Evolutionary conservation across 2,797 vertebrate species (phyloP).

Genomic region (Cuculus canorus): DNA sequence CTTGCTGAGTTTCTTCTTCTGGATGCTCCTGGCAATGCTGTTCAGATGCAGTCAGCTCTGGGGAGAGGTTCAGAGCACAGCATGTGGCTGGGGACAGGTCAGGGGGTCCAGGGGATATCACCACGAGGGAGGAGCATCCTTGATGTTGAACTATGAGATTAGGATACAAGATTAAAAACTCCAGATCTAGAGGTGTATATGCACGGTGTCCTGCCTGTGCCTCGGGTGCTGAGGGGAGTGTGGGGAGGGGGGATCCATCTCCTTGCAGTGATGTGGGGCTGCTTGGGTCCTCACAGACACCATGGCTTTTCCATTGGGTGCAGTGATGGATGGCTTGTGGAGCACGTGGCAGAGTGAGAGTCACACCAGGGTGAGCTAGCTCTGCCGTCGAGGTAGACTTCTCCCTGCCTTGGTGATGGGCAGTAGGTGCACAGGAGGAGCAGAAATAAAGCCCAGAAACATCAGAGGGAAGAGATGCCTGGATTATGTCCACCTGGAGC

Average conservation of each 20-base stretch:
- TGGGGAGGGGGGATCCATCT: not conserved
- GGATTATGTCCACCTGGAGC: not conserved
- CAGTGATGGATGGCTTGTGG: accelerated
- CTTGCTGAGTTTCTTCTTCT: not conserved
- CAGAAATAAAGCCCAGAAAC: not conserved
- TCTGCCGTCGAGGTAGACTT: not conserved
- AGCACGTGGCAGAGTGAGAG: not conserved
- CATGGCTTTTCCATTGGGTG: accelerated
- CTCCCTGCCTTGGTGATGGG: not conserved
- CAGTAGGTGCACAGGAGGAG: not conserved
- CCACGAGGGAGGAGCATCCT: not conserved
- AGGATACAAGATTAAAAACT: conserved; percentile 16
- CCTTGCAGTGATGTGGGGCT: accelerated
- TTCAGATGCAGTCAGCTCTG: not conserved
- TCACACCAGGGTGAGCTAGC: not conserved
- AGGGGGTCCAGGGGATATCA: not conserved
- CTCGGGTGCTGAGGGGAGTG: not conserved
- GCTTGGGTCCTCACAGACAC: not conserved
- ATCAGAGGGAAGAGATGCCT: not conserved
- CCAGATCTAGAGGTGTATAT: not conserved
- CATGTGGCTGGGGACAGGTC: accelerated
- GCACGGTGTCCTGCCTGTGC: not conserved
- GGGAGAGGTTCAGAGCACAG: not conserved
- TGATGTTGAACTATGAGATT: not conserved
- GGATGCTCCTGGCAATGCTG: not conserved